phyloP scores from a whole-genome alignment of 2,888 invertebrate genomes.

The Hirtodrosophila alboralis region DNA sequence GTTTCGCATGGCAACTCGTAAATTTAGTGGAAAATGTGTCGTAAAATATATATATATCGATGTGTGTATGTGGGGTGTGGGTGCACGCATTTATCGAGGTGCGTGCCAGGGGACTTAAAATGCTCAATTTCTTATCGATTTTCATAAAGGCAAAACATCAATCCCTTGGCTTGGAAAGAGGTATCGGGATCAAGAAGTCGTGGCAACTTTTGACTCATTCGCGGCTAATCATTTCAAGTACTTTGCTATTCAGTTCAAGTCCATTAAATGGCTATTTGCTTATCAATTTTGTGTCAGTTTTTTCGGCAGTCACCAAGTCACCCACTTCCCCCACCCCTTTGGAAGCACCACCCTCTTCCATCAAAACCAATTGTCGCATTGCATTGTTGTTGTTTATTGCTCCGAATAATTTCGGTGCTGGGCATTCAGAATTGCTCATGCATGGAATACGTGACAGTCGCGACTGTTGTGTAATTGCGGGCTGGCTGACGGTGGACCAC shows the following conservation, averaged over 20 bases:
- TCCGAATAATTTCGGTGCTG: conserved; percentile 41
- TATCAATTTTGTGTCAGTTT: conserved; percentile 63
- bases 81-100: conserved; percentile 31
- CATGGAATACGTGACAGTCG: conserved; percentile 59
- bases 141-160: conserved; percentile 35
- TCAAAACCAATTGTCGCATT: conserved; percentile 56
- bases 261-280: conserved; percentile 74
- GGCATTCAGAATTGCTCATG: conserved; percentile 47
- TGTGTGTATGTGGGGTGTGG: conserved; percentile 1
- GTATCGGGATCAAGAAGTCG: neutral
- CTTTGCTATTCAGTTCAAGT: conserved; percentile 61
- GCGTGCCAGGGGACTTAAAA: conserved; percentile 34
- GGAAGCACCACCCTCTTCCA: neutral
- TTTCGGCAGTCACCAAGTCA: conserved; percentile 1
- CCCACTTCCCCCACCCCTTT: neutral
- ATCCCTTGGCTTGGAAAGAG: conserved; percentile 2
- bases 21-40: conserved; percentile 60
- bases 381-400: conserved; percentile 55
- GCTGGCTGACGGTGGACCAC: neutral
- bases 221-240: conserved; percentile 65
- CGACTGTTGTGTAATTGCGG: conserved; percentile 53
- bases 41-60: conserved; percentile 50
- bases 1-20: conserved; percentile 58
- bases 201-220: conserved; percentile 35
- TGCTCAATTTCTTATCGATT: conserved; percentile 58